A percentile compares a stretch with the other conserved stretches of the same genome.
Conservation (phyloP, 35 echinoderm and acorn worm genomes). For the Apostichopus parvimensis region DNA sequence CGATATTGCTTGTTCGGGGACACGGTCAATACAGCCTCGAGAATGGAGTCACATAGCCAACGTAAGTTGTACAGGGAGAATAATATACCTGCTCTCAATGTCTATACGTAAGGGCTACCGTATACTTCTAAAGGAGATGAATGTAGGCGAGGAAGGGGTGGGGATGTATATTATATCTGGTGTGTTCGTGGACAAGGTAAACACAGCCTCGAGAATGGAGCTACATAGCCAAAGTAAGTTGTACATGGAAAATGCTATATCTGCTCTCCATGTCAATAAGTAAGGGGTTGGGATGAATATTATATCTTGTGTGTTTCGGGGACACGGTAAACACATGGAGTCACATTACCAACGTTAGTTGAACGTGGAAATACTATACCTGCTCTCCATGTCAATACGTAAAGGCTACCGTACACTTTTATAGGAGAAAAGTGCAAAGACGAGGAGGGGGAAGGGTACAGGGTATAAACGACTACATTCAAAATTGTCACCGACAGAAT, state of each 20-base stretch:
- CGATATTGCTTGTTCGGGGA: slow-evolving; percentile 77
- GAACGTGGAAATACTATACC: too few relatives aligned
- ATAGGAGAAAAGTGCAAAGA: not conserved
- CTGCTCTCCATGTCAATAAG: too few relatives aligned
- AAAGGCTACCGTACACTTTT: not conserved
- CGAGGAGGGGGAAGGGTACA: not conserved
- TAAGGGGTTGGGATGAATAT: not conserved
- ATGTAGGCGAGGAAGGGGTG: not conserved
- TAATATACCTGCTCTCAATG: too few relatives aligned
- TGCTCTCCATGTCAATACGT: too few relatives aligned
- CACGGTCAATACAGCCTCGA: not conserved
- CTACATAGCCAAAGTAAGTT: slow-evolving; percentile 49
- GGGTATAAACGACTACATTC: too few relatives aligned
- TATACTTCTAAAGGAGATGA: not conserved
- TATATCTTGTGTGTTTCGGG: slow-evolving; percentile 64
- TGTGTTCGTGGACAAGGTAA: slow-evolving; percentile 58
- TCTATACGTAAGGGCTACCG: too few relatives aligned
- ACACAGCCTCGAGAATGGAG: slow-evolving; percentile 50
- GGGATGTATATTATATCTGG: slow-evolving; percentile 30
- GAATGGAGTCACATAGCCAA: slow-evolving; percentile 69
- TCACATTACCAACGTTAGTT: slow-evolving; percentile 49
- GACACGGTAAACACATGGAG: slow-evolving; percentile 48
- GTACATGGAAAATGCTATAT: too few relatives aligned
- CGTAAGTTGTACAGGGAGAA: not conserved
- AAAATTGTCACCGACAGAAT: too few relatives aligned